Percentiles rank a stretch among this genome's conserved stretches.
phyloP scores from a whole-genome alignment of 64 coral and sea anemone species.

The Montipora capricornis region DNA sequence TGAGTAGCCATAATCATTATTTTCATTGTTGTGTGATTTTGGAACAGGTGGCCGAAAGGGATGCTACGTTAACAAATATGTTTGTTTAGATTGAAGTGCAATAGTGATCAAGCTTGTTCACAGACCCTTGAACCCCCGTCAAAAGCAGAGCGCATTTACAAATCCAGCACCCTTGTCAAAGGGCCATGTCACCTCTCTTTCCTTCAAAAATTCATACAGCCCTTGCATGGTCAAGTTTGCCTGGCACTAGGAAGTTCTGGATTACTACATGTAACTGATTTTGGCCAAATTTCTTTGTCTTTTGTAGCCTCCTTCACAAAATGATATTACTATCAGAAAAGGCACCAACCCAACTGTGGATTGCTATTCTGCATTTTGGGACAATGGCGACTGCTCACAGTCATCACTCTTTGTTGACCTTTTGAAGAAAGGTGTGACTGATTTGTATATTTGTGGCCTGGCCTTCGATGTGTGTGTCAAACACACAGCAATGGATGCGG shows the following conservation, averaged over 20 bases:
- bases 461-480: conserved; percentile 92
- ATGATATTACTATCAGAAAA: conserved; percentile 70
- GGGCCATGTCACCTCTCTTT: no score
- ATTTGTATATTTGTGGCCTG: conserved; percentile 87
- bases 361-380: conserved; percentile 93
- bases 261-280: not conserved
- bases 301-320: conserved; percentile 57
- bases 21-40: no score
- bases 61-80: no score
- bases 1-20: not conserved
- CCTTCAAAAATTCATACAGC: no score
- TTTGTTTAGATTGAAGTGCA: no score
- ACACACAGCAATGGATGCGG: conserved; percentile 75
- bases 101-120: no score
- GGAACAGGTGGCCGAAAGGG: no score
- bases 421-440: conserved; percentile 67
- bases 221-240: no score
- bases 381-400: conserved; percentile 63
- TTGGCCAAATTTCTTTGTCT: not conserved
- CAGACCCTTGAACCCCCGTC: no score
- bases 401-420: conserved; percentile 79
- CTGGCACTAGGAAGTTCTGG: not conserved
- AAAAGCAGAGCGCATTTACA: no score
- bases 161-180: no score
- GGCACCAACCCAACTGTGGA: conserved; percentile 68